Conservation (phyloP, 2,113 vertebrate species). For the Dicerorhinus sumatrensis region DNA sequence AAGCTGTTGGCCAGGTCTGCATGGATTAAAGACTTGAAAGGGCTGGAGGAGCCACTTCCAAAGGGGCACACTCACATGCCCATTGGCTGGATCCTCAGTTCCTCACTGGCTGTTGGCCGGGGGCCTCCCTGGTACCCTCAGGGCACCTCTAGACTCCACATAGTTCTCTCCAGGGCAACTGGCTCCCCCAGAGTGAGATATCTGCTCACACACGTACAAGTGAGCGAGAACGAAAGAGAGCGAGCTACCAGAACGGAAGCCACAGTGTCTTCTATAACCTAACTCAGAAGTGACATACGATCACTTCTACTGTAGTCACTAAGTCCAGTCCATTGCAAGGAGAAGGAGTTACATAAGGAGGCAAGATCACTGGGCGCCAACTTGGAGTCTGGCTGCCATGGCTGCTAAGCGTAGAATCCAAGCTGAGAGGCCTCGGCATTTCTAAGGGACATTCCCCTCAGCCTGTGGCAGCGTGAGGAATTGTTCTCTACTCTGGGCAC, state of each 20-base stretch:
- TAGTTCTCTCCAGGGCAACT: background rate
- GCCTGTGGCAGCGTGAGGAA: background rate
- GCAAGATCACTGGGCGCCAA: background rate
- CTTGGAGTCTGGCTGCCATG: background rate
- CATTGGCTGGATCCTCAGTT: background rate
- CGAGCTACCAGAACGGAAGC: background rate
- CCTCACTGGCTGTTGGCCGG: background rate
- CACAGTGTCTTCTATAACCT: background rate
- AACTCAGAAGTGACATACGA: background rate
- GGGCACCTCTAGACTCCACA: background rate
- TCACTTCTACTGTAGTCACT: background rate
- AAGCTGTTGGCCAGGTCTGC: background rate
- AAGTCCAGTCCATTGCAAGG: background rate
- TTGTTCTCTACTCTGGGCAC: background rate
- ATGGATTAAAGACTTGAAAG: too few species aligned
- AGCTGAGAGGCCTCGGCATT: background rate
- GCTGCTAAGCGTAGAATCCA: background rate
- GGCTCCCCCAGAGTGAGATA: background rate
- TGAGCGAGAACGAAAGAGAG: background rate
- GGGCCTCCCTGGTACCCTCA: background rate
- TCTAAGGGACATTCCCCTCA: background rate
- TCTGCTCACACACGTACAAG: accelerated
- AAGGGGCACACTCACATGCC: background rate
- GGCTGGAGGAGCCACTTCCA: background rate
- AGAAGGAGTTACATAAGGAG: background rate